Evolutionary conservation across 2,113 vertebrate genomes (phyloP), one percentile per base, ranked within the genome.

Genomic region (Piliocolobus tephrosceles): DNA sequence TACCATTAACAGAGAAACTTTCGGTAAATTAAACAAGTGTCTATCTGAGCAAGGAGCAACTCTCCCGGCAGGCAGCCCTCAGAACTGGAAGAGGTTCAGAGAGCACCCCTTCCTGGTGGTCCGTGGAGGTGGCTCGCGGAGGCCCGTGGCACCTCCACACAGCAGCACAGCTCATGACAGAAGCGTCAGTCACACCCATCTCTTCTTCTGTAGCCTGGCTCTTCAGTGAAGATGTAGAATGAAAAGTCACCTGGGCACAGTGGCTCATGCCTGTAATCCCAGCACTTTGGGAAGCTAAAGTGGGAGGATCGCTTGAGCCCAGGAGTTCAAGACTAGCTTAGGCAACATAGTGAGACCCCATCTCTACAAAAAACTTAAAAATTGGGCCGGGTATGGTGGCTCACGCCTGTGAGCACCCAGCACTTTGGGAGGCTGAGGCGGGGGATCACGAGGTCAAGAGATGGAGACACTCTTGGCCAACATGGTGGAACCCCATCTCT

Each of bases 121-220:
- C 81, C 43, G 3, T 0, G 3, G 23, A 35, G 25, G 55, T 32
- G 55, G 70, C 16, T 55, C 6, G 6, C 6, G 18, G 52, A 55
- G 52, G 52, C 52, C 52, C 18, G 7, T 55, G 52, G 18, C 27
- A 20, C 43, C 91, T n/a, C 66, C 35, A 6, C 1, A 0, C n/a
- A 1, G 35, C 38, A 1, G 18, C 57, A 32, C 43, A 76, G 82
- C 45, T 93, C 57, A 66, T 8, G 9, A 1, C 23, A 82, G 57
- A 25, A 20, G 14, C 8, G 12, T 25, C 20, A 52, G 1, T 14
- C 4, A 8, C 27, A 1, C 32, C 52, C 11, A 3, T 5, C 13
- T 78, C 57, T 78, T 76, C 43, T 61, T 70, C 17, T 50, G 35
- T 32, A 43, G 57, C 27, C 35, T 32, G 55, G 5, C 10, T 83